phyloP scores from a whole-genome alignment of 2,113 vertebrate species.

The Phycodurus eques region DNA sequence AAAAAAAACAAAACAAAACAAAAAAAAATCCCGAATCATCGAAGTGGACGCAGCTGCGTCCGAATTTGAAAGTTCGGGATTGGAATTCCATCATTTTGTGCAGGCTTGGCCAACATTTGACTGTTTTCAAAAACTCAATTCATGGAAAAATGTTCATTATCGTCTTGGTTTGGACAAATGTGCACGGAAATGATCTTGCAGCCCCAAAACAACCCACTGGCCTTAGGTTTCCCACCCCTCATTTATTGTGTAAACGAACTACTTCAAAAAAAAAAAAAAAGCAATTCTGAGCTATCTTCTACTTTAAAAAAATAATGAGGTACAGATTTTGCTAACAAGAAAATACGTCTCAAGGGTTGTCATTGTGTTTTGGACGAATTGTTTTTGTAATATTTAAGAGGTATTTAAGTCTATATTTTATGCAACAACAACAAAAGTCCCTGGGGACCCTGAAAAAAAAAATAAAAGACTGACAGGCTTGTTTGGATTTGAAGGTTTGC shows the following conservation, averaged over 20 bases:
- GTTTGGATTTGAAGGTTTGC: conserved; percentile 84
- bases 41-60: background rate
- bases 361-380: conserved; percentile 63
- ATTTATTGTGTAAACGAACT: background rate
- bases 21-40: background rate
- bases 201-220: background rate
- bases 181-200: too few relatives aligned
- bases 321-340: conserved; percentile 4
- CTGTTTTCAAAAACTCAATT: background rate
- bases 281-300: background rate
- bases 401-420: conserved; percentile 82
- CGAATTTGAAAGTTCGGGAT: background rate
- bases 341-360: conserved; percentile 53
- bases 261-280: background rate
- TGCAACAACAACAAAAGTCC: conserved; percentile 84
- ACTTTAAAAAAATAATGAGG: background rate
- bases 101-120: background rate
- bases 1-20: background rate
- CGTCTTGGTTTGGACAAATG: background rate
- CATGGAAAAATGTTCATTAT: background rate
- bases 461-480: conserved; percentile 67
- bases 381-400: conserved; percentile 80
- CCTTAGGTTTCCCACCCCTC: background rate
- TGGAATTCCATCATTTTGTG: background rate
- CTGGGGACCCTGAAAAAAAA: conserved; percentile 74